These are phyloP conservation scores for Morone chrysops DNA, from an alignment of 2,113 vertebrate species.

Conservation along the genomic window DNA sequence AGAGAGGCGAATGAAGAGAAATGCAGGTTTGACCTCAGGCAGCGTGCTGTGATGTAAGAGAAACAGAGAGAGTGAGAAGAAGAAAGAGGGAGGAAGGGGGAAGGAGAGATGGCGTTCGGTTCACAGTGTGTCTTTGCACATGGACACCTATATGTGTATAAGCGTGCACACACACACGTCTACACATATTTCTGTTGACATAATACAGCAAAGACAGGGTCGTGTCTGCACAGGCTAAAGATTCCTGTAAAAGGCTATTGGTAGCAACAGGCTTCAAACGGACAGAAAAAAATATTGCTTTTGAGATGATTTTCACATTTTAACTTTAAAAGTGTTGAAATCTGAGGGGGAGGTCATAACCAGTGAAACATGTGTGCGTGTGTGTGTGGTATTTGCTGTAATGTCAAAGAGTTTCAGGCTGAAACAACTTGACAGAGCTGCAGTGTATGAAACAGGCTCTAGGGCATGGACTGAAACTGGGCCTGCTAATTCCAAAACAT, in stretches of 20 bases:
- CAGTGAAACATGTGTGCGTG: constrained; percentile 39
- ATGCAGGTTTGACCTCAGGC: constrained; percentile 85
- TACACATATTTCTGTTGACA: constrained; percentile 88
- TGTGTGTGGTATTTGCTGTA: constrained; percentile 50
- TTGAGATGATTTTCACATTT: constrained; percentile 59
- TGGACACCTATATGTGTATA: constrained; percentile 56
- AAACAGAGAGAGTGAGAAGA: constrained; percentile 64
- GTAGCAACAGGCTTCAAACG: constrained; percentile 67
- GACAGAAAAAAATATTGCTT: constrained; percentile 25
- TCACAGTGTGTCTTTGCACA: constrained; percentile 70
- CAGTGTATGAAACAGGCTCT: constrained; percentile 74
- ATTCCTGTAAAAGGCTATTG: constrained; percentile 89
- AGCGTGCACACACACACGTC: constrained; percentile 45
- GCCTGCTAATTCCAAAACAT: constrained; percentile 72
- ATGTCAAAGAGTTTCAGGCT: constrained; percentile 76
- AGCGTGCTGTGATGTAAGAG: constrained; percentile 85
- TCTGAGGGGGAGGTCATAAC: constrained; percentile 72
- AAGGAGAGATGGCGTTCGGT: constrained; percentile 58
- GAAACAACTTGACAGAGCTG: constrained; percentile 76
- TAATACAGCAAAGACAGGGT: constrained; percentile 86
- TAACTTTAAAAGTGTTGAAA: constrained; percentile 53
- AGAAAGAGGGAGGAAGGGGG: constrained; percentile 36
- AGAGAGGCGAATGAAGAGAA: constrained; percentile 77
- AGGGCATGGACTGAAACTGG: constrained; percentile 77
- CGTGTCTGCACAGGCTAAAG: constrained; percentile 90